A percentile compares a stretch with the other conserved stretches of the same genome.
Conservation (phyloP, 2,113 vertebrate species). For the Corapipo altera region DNA sequence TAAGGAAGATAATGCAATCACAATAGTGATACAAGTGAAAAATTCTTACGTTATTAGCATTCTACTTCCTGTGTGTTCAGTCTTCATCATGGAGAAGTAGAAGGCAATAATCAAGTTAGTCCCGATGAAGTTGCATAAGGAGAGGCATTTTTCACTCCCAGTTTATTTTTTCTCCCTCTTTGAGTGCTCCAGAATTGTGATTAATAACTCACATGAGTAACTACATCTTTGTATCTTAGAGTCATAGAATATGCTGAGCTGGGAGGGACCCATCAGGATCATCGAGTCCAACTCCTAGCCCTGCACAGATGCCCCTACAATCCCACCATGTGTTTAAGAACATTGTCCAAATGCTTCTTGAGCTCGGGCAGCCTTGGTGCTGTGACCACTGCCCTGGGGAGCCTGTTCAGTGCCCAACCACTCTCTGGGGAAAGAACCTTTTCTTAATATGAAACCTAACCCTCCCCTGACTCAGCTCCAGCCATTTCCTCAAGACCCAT, state of each 20-base stretch:
- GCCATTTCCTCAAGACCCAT: background rate
- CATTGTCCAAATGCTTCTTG: background rate
- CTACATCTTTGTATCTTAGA: background rate
- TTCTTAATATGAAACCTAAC: background rate
- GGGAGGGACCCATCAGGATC: background rate
- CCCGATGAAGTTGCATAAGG: background rate
- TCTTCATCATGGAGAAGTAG: background rate
- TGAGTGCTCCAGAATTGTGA: background rate
- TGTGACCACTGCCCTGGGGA: background rate
- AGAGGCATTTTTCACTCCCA: background rate
- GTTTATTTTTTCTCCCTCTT: background rate
- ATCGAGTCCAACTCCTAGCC: background rate
- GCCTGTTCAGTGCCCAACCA: background rate
- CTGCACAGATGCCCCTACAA: background rate
- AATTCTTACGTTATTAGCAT: background rate
- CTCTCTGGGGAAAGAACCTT: background rate
- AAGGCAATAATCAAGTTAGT: background rate
- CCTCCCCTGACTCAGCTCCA: background rate
- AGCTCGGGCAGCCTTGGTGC: background rate
- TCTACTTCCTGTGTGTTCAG: background rate
- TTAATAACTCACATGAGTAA: background rate
- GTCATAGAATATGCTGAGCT: background rate
- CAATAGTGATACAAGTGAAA: background rate
- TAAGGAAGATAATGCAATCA: background rate
- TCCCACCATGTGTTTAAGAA: background rate